Percentiles rank a stretch among this genome's conserved stretches.
Evolutionary conservation across 2,113 vertebrate genomes (phyloP).

Genomic region (Dromiciops gliroides): DNA sequence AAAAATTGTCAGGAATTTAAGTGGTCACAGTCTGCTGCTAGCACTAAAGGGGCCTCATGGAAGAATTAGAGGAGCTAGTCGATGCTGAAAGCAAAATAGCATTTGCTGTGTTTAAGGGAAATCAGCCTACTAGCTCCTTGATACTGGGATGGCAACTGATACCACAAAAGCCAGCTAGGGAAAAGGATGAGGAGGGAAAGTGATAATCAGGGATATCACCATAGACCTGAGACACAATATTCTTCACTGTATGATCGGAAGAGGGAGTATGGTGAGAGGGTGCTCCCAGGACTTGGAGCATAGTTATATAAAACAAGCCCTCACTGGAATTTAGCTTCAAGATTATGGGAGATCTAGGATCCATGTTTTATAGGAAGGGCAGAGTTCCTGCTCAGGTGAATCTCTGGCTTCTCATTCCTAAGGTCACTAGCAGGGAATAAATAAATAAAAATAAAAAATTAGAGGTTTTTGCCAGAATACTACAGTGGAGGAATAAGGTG

Average conservation of each 20-base stretch:
- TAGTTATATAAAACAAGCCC: neutral
- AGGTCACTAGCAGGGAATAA: neutral
- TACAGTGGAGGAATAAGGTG: neutral
- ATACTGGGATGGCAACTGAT: neutral
- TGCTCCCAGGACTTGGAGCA: neutral
- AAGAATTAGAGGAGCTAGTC: neutral
- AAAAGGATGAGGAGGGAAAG: neutral
- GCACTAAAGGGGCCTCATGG: neutral
- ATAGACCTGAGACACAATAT: neutral
- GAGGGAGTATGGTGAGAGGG: neutral
- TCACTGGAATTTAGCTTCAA: neutral
- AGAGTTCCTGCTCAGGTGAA: neutral
- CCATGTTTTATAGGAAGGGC: neutral
- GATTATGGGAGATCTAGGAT: neutral
- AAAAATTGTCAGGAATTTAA: neutral
- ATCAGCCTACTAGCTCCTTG: neutral
- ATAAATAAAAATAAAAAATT: neutral
- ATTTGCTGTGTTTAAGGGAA: neutral
- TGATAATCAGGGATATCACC: neutral
- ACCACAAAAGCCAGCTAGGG: neutral
- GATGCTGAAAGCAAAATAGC: neutral
- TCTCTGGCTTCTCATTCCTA: neutral
- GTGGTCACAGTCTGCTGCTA: neutral
- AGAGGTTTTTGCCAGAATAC: neutral
- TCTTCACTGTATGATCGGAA: neutral